Evolutionary conservation across 2,888 invertebrate genomes (phyloP).

Genomic region (Macrophya annulata): DNA sequence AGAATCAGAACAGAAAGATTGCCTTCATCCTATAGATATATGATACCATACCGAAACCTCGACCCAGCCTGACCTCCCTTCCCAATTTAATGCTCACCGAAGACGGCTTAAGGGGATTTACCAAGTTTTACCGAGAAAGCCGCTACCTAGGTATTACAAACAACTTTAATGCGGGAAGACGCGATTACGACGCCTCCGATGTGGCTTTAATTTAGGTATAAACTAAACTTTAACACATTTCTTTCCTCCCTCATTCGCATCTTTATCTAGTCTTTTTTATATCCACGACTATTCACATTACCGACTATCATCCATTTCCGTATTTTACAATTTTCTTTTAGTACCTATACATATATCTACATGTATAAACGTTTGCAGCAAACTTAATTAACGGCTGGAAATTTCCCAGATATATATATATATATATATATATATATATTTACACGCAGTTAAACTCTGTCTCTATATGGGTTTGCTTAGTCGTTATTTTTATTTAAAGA

Average conservation of each 20-base stretch:
- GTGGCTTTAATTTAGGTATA: constrained; percentile 29
- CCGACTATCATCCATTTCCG: neutral
- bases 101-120: constrained; percentile 45
- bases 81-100: constrained; percentile 44
- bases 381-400: constrained; percentile 8
- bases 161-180: constrained; percentile 42
- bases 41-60: neutral
- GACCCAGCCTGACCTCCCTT: constrained; percentile 3
- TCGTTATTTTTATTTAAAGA: neutral
- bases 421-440: too few species aligned
- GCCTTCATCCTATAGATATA: constrained; percentile 3
- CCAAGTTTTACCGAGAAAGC: constrained; percentile 38
- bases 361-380: neutral
- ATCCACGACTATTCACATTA: neutral
- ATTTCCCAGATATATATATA: neutral
- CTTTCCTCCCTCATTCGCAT: neutral
- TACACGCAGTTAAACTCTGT: neutral
- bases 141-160: constrained; percentile 42
- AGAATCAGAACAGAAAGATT: constrained; percentile 51
- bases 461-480: neutral
- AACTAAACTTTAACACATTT: constrained; percentile 30
- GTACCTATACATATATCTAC: too few species aligned
- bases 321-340: neutral
- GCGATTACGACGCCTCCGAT: constrained; percentile 38
- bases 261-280: neutral